phyloP scores from a whole-genome alignment of 1,140 invertebrate species.

The Bombus superbus region DNA sequence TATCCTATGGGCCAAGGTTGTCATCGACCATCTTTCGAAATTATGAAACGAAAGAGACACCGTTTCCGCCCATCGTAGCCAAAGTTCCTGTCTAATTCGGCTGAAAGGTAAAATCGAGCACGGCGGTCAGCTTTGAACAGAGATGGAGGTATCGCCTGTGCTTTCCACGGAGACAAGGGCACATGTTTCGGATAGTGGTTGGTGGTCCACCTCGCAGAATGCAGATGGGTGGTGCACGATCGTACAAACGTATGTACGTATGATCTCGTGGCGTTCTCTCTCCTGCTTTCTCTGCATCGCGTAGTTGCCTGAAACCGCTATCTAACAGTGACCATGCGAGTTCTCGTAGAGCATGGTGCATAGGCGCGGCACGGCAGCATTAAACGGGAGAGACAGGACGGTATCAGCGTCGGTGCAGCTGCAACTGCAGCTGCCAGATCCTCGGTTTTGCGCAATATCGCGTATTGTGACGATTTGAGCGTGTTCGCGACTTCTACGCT shows the following conservation, averaged over 20 bases:
- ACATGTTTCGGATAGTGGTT: slow-evolving; percentile 36
- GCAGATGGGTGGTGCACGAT: slow-evolving; percentile 59
- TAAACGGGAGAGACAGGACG: slow-evolving; percentile 25
- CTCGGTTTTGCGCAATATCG: slow-evolving; percentile 19
- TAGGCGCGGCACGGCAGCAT: slow-evolving; percentile 32
- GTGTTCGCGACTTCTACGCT: neutral
- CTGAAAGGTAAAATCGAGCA: neutral
- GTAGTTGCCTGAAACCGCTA: slow-evolving; percentile 15
- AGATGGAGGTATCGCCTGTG: neutral
- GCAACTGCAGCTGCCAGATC: slow-evolving; percentile 33
- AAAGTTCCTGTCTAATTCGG: neutral
- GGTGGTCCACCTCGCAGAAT: slow-evolving; percentile 46
- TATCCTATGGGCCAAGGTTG: no score
- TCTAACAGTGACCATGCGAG: slow-evolving; percentile 37
- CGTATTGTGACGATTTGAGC: slow-evolving; percentile 6
- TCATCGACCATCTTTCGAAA: no score
- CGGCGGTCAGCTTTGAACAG: neutral
- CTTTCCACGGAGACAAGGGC: neutral
- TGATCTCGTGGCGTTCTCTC: slow-evolving; percentile 3
- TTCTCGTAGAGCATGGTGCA: neutral
- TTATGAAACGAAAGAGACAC: no score
- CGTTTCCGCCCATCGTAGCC: no score
- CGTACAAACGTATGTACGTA: slow-evolving; percentile 44
- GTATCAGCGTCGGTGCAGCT: slow-evolving; percentile 37
- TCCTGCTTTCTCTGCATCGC: neutral